phyloP scores from a whole-genome alignment of 2,888 invertebrate genomes.

The Laothoe populi region DNA sequence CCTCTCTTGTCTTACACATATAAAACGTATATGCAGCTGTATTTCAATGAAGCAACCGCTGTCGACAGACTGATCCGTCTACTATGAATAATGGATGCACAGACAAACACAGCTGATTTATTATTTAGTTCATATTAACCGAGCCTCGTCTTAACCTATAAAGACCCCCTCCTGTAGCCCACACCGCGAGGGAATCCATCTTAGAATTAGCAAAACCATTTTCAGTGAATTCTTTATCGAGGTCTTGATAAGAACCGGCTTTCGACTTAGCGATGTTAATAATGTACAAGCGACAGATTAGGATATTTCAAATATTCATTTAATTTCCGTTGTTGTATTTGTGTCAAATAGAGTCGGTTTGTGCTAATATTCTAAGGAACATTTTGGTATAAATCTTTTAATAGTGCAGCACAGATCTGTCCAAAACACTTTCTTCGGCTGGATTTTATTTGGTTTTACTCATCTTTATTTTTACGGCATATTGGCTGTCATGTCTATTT shows the following conservation, averaged over 20 bases:
- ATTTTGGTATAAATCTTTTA: neutral
- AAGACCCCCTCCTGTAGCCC: neutral
- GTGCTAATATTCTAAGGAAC: neutral
- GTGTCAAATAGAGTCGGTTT: neutral
- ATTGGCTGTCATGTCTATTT: too few relatives aligned
- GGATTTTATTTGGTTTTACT: too few relatives aligned
- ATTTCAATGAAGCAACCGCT: neutral
- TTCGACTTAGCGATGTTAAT: slow-evolving; percentile 24
- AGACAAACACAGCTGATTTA: slow-evolving; percentile 46
- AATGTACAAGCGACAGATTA: neutral
- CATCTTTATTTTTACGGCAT: too few relatives aligned
- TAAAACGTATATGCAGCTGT: neutral
- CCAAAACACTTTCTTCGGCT: too few relatives aligned
- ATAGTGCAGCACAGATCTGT: too few relatives aligned
- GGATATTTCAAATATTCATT: neutral
- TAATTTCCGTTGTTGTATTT: neutral
- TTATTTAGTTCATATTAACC: slow-evolving; percentile 53
- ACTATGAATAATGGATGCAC: slow-evolving; percentile 39
- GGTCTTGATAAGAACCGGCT: slow-evolving; percentile 16
- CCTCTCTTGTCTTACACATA: too few relatives aligned
- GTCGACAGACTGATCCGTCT: slow-evolving; percentile 21
- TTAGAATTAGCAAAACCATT: slow-evolving; percentile 21
- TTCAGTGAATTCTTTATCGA: slow-evolving; percentile 30
- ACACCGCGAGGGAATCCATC: neutral
- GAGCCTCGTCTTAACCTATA: slow-evolving; percentile 22